Percentiles rank a stretch among this genome's conserved stretches.
Evolutionary conservation across 2,113 vertebrate species (phyloP).

Genomic region (Melierax canorus): DNA sequence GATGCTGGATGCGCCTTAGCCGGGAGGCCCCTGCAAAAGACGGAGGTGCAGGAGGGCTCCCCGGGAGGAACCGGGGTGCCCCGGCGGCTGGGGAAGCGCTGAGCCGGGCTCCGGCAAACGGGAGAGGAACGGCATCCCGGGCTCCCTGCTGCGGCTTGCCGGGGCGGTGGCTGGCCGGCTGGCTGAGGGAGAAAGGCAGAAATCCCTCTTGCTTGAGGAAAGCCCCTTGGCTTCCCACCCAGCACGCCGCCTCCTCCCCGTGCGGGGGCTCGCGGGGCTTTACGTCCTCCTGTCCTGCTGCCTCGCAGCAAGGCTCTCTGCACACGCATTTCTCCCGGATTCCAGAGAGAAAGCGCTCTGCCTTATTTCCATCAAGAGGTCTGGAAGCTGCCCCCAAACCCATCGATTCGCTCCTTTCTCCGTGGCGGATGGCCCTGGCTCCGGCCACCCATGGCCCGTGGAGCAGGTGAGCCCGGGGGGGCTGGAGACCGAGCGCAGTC

Average conservation of each 20-base stretch:
- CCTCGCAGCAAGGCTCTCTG: background rate
- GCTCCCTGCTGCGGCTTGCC: fast-evolving
- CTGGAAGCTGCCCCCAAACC: background rate
- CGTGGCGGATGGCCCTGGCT: background rate
- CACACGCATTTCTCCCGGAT: background rate
- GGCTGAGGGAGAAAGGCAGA: background rate
- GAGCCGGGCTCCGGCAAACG: background rate
- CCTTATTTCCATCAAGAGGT: background rate
- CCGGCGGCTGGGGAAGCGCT: background rate
- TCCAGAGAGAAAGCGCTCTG: background rate
- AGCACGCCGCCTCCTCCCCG: background rate
- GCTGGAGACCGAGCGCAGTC: background rate
- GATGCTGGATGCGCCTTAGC: background rate
- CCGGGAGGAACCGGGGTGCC: fast-evolving
- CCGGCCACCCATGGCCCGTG: background rate
- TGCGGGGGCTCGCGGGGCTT: background rate
- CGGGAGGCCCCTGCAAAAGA: background rate
- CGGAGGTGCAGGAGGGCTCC: background rate
- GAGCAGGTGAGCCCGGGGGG: background rate
- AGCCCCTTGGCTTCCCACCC: background rate
- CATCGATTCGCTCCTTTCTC: background rate
- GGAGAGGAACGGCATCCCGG: background rate
- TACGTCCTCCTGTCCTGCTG: background rate
- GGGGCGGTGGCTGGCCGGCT: background rate
- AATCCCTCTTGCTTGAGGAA: background rate